Base-by-base conservation (phyloP, 2,113 vertebrate genomes). In the Garra rufa region DNA sequence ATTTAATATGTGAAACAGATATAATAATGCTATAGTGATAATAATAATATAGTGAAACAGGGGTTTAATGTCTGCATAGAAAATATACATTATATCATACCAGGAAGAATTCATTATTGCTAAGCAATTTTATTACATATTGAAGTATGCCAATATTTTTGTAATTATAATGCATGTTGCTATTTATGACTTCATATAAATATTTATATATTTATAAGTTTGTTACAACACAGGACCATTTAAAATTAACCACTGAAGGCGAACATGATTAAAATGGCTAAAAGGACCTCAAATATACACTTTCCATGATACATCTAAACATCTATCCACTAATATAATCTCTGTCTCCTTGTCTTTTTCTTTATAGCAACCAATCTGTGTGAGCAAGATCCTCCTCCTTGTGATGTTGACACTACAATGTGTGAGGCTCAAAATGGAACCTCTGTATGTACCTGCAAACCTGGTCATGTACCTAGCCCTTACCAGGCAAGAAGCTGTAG, bases 401-500 rank as follows among this genome's bases (percentile, higher is more conserved):
- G 94, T 88, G 93, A 95, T 0, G 0, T 0, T 7, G 1, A 1
- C 19, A 90, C 91, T 1, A 88, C 93, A 17, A 2, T 0, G 0
- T 95, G 94, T 82, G 6, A 0, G 0, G 0, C 0, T 2, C 9
- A 0, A 9, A 43, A 28, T 0, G 92, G 92, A 6, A 4, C 0
- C 3, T 13, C 76, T 43, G 0, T 0, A 0, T 95, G 94, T 85
- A 14, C 17, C 86, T 95, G 94, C 77, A 82, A 5, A 55, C 1
- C 71, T 3, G 90, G 87, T 48, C 88, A 82, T 41, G 11, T 91
- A 52, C n/a, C 6, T 9, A 79, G 34, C 3, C 34, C 2, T 17
- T 90, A 84, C 85, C 87, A 90, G 57, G 71, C 34, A 81, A 88
- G 0, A 38, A 93, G 76, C 86, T 95, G 94, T 86, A 83, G 1